Conservation (phyloP, 2,797 vertebrate genomes). For the Urophycis tenuis region DNA sequence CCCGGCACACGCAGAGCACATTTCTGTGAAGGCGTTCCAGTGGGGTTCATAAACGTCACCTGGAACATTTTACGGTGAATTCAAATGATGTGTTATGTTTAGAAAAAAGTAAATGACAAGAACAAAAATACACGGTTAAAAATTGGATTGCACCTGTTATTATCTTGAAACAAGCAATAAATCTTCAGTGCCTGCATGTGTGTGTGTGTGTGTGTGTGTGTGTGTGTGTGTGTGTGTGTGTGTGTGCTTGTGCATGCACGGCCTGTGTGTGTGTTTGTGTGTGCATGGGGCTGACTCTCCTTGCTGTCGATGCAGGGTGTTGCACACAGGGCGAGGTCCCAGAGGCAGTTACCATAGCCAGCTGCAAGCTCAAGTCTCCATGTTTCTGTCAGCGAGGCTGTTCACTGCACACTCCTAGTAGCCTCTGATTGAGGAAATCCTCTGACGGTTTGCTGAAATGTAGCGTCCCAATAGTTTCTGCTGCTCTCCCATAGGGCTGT, state of each 20-base stretch:
- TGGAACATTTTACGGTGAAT: not conserved
- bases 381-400: conserved; percentile 79
- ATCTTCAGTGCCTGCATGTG: not conserved
- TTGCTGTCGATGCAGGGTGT: conserved; percentile 41
- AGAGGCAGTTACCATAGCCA: conserved; percentile 72
- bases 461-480: conserved; percentile 66
- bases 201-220: not conserved
- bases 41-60: not conserved
- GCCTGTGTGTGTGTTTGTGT: conserved; percentile 23
- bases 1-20: not conserved
- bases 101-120: not conserved
- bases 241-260: not conserved
- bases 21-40: conserved; percentile 11
- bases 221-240: conserved; percentile 22
- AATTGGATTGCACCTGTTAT: not conserved
- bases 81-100: not conserved
- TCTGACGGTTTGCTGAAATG: conserved; percentile 71
- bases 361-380: conserved; percentile 59
- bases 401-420: conserved; percentile 65
- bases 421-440: conserved; percentile 81
- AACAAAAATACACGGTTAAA: not conserved
- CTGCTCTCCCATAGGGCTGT: conserved; percentile 51
- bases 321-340: conserved; percentile 58
- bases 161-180: not conserved
- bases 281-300: conserved; percentile 27